Percentiles rank a stretch among this genome's conserved stretches.
phyloP scores from a whole-genome alignment of 2,113 vertebrate species.

The Panthera uncia region DNA sequence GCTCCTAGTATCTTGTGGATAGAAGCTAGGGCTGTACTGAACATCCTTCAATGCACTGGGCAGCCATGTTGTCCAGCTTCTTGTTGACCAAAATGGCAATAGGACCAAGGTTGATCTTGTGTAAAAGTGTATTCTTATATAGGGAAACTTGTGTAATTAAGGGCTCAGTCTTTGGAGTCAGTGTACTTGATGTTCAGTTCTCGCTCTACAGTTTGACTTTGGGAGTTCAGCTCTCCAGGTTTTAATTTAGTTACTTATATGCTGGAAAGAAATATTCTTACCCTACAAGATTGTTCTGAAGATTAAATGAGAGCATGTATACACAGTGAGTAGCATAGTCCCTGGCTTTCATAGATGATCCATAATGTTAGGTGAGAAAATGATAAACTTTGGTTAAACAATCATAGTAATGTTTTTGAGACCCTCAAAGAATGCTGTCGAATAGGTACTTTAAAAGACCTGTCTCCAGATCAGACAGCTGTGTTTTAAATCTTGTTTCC shows the following conservation, averaged over 20 bases:
- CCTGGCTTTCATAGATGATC: neutral
- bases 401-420: neutral
- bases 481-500: neutral
- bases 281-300: neutral
- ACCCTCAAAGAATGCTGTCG: neutral
- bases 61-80: too few species aligned
- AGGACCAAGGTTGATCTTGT: neutral
- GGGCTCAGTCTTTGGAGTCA: neutral
- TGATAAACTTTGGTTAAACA: neutral
- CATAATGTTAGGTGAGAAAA: neutral
- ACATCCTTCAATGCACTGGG: fast-evolving
- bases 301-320: neutral
- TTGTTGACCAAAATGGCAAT: neutral
- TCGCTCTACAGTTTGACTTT: neutral
- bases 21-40: neutral
- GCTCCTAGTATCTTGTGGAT: neutral
- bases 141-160: neutral
- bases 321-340: neutral
- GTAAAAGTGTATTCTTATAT: neutral
- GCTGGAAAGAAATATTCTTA: neutral
- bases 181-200: neutral
- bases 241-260: neutral
- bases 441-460: neutral
- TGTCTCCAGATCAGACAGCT: neutral
- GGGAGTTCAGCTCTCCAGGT: neutral